Base-by-base conservation (phyloP, 2,113 vertebrate species). In the Chaetorhynchus papuensis region DNA sequence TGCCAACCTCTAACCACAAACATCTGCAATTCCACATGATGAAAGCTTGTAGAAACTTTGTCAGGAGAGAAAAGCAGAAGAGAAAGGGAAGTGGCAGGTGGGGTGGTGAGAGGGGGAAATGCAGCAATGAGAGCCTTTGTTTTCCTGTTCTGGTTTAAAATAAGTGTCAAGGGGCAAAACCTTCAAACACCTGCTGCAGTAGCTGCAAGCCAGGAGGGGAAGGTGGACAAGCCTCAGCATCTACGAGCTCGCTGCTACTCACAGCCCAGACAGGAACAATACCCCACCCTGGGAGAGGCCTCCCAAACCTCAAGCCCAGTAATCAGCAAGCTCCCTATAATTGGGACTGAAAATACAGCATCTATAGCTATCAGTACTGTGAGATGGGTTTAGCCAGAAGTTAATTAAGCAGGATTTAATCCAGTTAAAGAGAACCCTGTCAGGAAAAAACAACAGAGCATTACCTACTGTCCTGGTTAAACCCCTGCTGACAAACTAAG, bases 231-330 rank as follows among this genome's bases (percentile, higher is more conserved):
- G 33, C 15, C 63, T 66, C 72, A 88, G 45, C 2, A 0, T 31
- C 74, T 72, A 9, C 0, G 1, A 90, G 35, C 44, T n/a, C 4
- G 6, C 54, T 91, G 57, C 89, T 85, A 76, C 83, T 71, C 53
- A 56, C 57, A 87, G 77, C 39, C 44, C 30, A 15, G 79, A 59
- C n/a, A 69, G 60, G 13, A 82, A 45, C 2, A 0, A 68, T 31
- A 82, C 78, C 59, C 63, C 89, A 86, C 95, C 89, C 89, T 66
- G 53, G 74, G 81, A 95, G 89, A 90, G 93, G 89, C 91, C n/a
- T 94, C 65, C 49, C 65, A 76, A 84, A 59, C 63, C 19, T 75
- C 57, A 90, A 83, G 24, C 30, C 63, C 7, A 4, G 37, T 78
- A 83, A 95, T 85, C 66, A 87, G 37, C 11, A 3, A 35, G 56